Conservation (phyloP, 2,113 vertebrate species). For the Salminus brasiliensis region DNA sequence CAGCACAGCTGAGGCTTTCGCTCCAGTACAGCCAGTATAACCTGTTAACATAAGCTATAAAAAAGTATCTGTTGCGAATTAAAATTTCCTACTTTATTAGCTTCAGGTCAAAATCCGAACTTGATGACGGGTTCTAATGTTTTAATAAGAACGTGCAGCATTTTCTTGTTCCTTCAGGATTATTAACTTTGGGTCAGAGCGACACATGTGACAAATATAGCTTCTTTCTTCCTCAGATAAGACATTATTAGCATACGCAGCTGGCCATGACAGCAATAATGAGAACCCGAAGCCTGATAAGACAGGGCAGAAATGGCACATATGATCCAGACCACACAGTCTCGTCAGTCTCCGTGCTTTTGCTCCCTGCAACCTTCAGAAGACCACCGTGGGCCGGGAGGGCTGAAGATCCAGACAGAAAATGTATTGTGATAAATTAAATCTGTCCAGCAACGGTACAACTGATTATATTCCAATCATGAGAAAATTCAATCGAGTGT, state of each 20-base stretch:
- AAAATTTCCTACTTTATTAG: constrained; percentile 24
- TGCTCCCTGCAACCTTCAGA: background rate
- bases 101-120: background rate
- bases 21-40: background rate
- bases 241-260: constrained; percentile 22
- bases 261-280: constrained; percentile 2
- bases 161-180: constrained; percentile 15
- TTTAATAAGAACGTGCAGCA: constrained; percentile 12
- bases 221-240: constrained; percentile 15
- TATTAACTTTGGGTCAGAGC: constrained; percentile 26
- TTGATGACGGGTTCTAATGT: constrained; percentile 10
- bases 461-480: too few species aligned
- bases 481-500: too few species aligned
- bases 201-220: constrained; percentile 19
- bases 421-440: background rate
- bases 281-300: constrained; percentile 24
- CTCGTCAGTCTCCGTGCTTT: background rate
- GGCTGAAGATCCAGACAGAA: background rate
- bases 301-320: background rate
- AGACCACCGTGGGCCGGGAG: background rate
- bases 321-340: background rate
- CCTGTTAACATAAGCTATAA: constrained; percentile 4
- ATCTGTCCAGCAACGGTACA: too few species aligned
- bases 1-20: background rate
- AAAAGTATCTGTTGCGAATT: constrained; percentile 1